phyloP scores from a whole-genome alignment of 2,888 invertebrate species.

The Pyrrhosoma nymphula region DNA sequence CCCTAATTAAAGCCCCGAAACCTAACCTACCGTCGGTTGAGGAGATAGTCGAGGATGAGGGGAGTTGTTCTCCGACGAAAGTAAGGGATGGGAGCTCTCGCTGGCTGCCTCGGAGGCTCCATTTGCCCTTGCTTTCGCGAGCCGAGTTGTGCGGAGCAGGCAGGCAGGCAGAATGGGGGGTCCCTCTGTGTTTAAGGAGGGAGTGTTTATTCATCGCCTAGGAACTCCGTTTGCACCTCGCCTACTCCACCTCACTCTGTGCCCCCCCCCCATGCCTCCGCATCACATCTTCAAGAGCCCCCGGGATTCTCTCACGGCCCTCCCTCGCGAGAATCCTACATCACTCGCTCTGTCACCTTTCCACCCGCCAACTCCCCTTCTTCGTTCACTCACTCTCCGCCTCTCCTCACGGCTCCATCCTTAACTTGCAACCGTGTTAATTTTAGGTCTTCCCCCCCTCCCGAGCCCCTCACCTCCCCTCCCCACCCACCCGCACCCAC shows the following conservation, averaged over 20 bases:
- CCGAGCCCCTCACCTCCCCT: not conserved
- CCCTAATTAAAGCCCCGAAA: conserved; percentile 41
- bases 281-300: too few relatives aligned
- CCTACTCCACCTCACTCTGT: not conserved
- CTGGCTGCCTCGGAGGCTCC: not conserved
- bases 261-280: too few relatives aligned
- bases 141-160: not conserved
- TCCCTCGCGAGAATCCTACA: not conserved
- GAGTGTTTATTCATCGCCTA: conserved; percentile 49
- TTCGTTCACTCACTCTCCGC: not conserved
- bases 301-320: not conserved
- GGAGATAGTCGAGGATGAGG: not conserved
- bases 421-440: not conserved
- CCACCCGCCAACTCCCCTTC: not conserved
- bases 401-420: too few relatives aligned
- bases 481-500: not conserved
- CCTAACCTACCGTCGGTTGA: conserved; percentile 14
- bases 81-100: not conserved
- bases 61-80: not conserved
- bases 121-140: not conserved
- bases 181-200: conserved; percentile 19
- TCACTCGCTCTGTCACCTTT: conserved; percentile 11
- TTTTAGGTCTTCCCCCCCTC: not conserved
- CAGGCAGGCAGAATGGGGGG: not conserved
- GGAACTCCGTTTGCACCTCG: not conserved